Base-by-base conservation (phyloP, 2,888 invertebrate genomes). In the Acanthosepion lycidas region DNA sequence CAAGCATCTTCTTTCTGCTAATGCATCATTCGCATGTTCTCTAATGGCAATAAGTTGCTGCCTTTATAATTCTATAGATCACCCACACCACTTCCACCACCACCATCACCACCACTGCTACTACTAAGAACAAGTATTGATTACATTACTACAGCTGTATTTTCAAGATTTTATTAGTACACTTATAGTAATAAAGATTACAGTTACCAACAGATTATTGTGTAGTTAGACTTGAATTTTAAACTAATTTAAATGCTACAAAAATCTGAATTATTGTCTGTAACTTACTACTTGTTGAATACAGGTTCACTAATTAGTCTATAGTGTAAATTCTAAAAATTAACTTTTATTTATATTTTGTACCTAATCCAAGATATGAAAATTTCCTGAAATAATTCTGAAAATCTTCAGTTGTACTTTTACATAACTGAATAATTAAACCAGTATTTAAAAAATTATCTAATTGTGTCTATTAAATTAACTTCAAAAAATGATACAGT, bases 11-110 rank as follows among this genome's bases (percentile, higher is more conserved):
- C 49, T 93, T 93, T 93, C 49, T 93, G 28, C 93, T 28, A 51
- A 53, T 93, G 53, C 53, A 93, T n/a, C 49, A 93, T 93, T 93
- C 93, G 93, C 93, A 93, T 93, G 93, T 49, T 53, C 53, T 93
- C 33, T 49, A 93, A n/a, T 53, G 93, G 93, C 93, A 93, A 51
- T n/a, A 93, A 53, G 49, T 51, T 93, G 93, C 93, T 53, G 53
- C 49, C 51, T 93, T 93, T 93, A 93, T 93, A 28, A 93, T 51
- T 93, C 53, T 93, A 20, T 49, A 93, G 51, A 93, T 28, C 93
- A 53, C 51, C n/a, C 78, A 93, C 51, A 93, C 49, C 93, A 53
- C 93, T 49, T 93, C 93, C 49, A n/a, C 48, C 15, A 23, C 48
- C 92, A 93, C 93, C 49, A n/a, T 9, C 51, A 48, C n/a, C 23